These are phyloP conservation scores for Smutsia gigantea DNA, from an alignment of 2,797 vertebrate genomes.

Conservation along the genomic window DNA sequence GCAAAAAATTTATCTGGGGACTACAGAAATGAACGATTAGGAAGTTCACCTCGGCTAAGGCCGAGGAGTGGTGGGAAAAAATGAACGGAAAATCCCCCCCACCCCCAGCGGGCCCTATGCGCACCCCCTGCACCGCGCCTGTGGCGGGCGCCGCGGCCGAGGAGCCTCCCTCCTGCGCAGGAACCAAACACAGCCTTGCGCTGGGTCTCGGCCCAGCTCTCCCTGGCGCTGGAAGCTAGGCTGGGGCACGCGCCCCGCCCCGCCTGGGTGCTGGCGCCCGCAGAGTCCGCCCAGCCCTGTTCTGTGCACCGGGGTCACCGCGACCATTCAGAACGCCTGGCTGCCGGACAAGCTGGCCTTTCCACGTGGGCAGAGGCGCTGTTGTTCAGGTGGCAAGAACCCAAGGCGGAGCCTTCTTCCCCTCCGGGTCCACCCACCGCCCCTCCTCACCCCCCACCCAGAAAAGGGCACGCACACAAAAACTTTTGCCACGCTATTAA, in stretches of 20 bases:
- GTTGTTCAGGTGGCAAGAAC: slow-evolving; percentile 79
- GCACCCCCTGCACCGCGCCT: background rate
- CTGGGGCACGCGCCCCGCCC: slow-evolving; percentile 68
- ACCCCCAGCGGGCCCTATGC: background rate
- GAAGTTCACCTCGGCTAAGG: background rate
- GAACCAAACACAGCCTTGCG: background rate
- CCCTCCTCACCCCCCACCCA: slow-evolving; percentile 48
- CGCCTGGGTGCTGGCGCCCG: slow-evolving; percentile 48
- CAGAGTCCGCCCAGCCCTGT: slow-evolving; percentile 3
- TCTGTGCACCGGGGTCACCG: slow-evolving; percentile 25
- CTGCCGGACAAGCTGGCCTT: slow-evolving; percentile 64
- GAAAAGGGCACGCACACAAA: slow-evolving; percentile 79
- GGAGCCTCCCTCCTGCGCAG: background rate
- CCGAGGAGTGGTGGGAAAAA: background rate
- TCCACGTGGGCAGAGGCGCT: slow-evolving; percentile 68
- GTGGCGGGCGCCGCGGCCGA: background rate
- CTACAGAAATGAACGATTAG: background rate
- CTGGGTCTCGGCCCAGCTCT: background rate
- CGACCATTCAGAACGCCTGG: slow-evolving; percentile 45
- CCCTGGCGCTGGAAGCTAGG: background rate
- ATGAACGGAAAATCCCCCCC: background rate
- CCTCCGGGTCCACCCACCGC: slow-evolving; percentile 37
- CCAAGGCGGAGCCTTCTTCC: slow-evolving; percentile 78
- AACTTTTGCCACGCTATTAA: slow-evolving; percentile 88
- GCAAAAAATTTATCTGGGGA: background rate